Base-by-base conservation (phyloP, 2,888 invertebrate species). In the Drosophila formosana region DNA sequence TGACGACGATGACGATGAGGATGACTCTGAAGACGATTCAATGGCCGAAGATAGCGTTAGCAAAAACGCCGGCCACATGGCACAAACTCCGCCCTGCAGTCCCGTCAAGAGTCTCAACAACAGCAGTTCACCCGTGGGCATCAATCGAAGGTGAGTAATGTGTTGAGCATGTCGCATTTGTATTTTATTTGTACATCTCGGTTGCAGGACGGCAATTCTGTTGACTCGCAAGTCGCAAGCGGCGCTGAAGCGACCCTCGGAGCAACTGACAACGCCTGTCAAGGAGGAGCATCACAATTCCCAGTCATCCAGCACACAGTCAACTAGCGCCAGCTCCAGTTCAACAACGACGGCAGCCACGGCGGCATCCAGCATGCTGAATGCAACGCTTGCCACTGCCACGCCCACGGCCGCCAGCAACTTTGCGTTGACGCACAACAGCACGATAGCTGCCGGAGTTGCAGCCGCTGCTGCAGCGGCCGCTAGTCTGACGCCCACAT, bases 171-270 rank as follows among this genome's bases (percentile, higher is more conserved):
- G 3, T 9, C 1, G 2, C 11, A 3, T 1, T 30, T 7, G 4
- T 11, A 23, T 9, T 1, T 25, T 25, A 25, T n/a, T 13, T 6
- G 43, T 26, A 4, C 45, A 13, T 55, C 9, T n/a, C 2, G 18
- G 1, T 30, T 79, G 0, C 53, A 92, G 96, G 85, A 96, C 96
- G 25, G 95, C 96, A n/a, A 96, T 96, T 28, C 92, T 96, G 32
- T 95, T 96, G 82, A 96, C 96, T 8, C 94, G 96, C 51, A 96
- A 96, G 91, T 95, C 95, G 1, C 94, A 95, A 87, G 94, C 95
- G 1, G 93, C 93, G 69, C 86, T 93, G 45, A 92, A 94, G 85
- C 89, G 91, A 64, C 92, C 92, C 4, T 91, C 88, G 7, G 91
- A 91, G 55, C 80, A 87, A 6, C 32, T 77, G 49, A 80, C 89